phyloP scores from a whole-genome alignment of 2,797 vertebrate genomes.

The Hoplostethus atlanticus region DNA sequence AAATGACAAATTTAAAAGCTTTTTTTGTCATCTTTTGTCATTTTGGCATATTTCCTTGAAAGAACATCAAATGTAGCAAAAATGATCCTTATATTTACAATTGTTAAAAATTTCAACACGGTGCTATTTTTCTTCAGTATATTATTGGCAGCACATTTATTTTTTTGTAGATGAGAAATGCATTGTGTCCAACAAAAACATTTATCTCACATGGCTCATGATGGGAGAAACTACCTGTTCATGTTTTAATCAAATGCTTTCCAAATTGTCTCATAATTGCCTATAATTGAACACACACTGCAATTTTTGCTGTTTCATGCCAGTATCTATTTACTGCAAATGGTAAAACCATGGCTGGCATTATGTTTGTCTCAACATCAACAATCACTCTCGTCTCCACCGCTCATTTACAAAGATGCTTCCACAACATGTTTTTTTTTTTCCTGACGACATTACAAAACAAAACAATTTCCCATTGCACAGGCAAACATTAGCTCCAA shows the following conservation, averaged over 20 bases:
- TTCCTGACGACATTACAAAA: constrained; percentile 7
- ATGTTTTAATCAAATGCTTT: constrained; percentile 76
- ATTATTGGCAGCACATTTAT: constrained; percentile 2
- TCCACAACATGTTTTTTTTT: constrained; percentile 14
- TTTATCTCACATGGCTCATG: constrained; percentile 53
- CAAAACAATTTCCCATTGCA: constrained; percentile 17
- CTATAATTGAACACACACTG: constrained; percentile 77
- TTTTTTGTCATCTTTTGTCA: neutral
- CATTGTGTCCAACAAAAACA: constrained; percentile 36
- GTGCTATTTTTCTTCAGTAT: neutral
- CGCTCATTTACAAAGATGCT: constrained; percentile 31
- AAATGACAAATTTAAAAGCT: neutral
- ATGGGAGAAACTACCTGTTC: constrained; percentile 73
- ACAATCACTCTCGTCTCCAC: constrained; percentile 43
- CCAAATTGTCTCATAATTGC: constrained; percentile 83
- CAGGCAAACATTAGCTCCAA: neutral
- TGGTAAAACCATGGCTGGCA: constrained; percentile 66
- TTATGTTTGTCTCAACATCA: constrained; percentile 65
- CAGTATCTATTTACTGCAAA: constrained; percentile 66
- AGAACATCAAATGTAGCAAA: too few species aligned
- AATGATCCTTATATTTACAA: too few species aligned
- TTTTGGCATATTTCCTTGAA: neutral
- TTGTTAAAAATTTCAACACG: neutral
- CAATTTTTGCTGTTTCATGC: constrained; percentile 72
- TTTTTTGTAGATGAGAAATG: constrained; percentile 34